These are phyloP conservation scores for Rambutsinella grinnellia DNA, from an alignment of 2,888 invertebrate genomes.

Conservation along the genomic window DNA sequence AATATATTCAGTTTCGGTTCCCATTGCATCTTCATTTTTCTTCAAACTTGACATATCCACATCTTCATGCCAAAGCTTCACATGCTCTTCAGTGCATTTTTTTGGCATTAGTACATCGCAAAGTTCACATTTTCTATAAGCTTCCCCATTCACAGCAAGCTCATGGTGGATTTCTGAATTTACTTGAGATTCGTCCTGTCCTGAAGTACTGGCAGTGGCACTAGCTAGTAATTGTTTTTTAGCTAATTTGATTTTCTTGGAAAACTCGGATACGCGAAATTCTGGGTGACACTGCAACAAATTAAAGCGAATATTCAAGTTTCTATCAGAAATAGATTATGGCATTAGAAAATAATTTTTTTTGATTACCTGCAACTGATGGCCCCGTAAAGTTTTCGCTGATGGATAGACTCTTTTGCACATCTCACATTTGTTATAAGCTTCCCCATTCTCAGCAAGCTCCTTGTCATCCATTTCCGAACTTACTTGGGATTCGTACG, in stretches of 20 bases:
- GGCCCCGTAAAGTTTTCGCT: background rate
- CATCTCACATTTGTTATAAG: background rate
- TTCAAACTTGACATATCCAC: too few relatives aligned
- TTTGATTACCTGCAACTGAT: background rate
- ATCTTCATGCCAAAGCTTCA: background rate
- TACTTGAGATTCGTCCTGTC: too few relatives aligned
- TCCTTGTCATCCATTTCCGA: too few relatives aligned
- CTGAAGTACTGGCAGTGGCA: too few relatives aligned
- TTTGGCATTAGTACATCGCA: background rate
- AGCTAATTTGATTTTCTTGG: background rate
- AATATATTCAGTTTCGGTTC: too few relatives aligned
- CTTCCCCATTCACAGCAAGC: too few relatives aligned
- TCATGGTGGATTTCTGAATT: too few relatives aligned
- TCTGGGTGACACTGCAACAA: background rate
- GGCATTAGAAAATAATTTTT: background rate
- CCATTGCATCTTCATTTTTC: too few relatives aligned
- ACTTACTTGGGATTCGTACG: too few relatives aligned
- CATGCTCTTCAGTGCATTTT: background rate
- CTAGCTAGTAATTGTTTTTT: too few relatives aligned
- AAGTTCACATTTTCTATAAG: background rate
- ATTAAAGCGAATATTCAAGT: background rate
- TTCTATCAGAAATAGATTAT: background rate
- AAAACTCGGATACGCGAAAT: background rate
- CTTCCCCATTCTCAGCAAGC: too few relatives aligned
- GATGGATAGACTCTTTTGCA: background rate